These are phyloP conservation scores for Psettodes erumei DNA, from an alignment of 2,113 vertebrate genomes.

Conservation along the genomic window DNA sequence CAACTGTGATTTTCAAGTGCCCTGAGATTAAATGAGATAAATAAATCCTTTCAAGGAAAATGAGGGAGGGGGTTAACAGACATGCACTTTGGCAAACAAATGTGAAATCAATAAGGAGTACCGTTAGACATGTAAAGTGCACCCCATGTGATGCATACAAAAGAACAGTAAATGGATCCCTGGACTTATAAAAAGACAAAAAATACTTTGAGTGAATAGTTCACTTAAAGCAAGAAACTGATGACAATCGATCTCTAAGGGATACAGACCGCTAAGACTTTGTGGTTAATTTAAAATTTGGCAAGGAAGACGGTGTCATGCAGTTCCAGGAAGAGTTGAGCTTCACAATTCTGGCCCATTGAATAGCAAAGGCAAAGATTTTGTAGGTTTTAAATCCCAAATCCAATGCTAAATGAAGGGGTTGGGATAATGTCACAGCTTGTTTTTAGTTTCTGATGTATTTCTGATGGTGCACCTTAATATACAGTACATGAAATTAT, in stretches of 20 bases:
- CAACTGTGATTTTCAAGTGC: conserved; percentile 41
- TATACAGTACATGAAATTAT: background rate
- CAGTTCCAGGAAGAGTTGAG: background rate
- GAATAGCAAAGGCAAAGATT: background rate
- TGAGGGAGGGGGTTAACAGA: conserved; percentile 29
- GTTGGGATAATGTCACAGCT: conserved; percentile 1
- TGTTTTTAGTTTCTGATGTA: background rate
- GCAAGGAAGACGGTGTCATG: conserved; percentile 15
- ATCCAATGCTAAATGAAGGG: background rate
- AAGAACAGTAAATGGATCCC: conserved; percentile 23
- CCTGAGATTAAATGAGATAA: conserved; percentile 58
- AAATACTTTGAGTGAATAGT: conserved; percentile 46
- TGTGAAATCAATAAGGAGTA: conserved; percentile 70
- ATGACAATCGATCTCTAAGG: conserved; percentile 3
- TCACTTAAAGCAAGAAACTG: conserved; percentile 34
- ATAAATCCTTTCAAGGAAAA: conserved; percentile 60
- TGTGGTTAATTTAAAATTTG: conserved; percentile 15
- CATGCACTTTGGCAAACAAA: conserved; percentile 65
- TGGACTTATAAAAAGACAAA: conserved; percentile 25
- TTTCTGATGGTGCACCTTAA: background rate
- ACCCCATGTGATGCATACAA: conserved; percentile 29
- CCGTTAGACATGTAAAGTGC: conserved; percentile 40
- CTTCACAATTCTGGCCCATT: background rate
- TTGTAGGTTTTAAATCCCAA: conserved; percentile 1
- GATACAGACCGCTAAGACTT: conserved; percentile 16